Base-by-base conservation (phyloP, 2,888 invertebrate genomes). In the Mechanitis messenoides region DNA sequence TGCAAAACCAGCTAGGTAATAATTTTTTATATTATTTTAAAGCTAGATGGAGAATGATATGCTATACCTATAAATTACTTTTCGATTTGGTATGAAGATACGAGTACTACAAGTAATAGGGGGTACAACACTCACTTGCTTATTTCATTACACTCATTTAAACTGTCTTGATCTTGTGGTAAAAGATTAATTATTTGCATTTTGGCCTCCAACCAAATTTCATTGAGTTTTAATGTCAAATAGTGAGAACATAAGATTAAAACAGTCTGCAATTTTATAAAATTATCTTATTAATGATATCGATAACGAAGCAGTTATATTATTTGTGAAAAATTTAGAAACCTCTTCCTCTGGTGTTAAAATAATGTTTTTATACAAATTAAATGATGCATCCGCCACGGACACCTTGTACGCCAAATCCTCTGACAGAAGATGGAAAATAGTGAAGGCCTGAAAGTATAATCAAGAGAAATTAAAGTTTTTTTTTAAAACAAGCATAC, bases 361-460 rank as follows among this genome's bases (percentile, higher is more conserved):
- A 53, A 75, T 66, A 33, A 89, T 79, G 61, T 87, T 81, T 66
- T 84, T 84, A 67, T 88, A 89, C 63, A 88, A 71, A 33, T 85
- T 84, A 62, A 84, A 89, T 3, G 83, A 68, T 70, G 85, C 86
- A 56, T 89, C 84, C 2, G 86, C 84, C 6, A 88, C 56, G 0
- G 72, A 55, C 28, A 87, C 87, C 68, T 78, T 81, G 61, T 70
- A 64, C 3, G 76, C 69, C 61, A 88, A 72, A 62, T 89, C 89
- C 65, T 84, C 81, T 1, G 85, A 81, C 9, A 89, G 72, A 77
- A 88, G 72, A 35, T 85, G 81, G 38, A 89, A 69, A 33, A 89
- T 62, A 7, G 84, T 79, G 65, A 77, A 87, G 0, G 76, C 80
- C 89, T 89, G 72, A 7, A 77, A 72, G 20, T 47, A 9, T 42